These are phyloP conservation scores for Chrysolophus pictus DNA, from an alignment of 2,797 vertebrate species.

Conservation along the genomic window DNA sequence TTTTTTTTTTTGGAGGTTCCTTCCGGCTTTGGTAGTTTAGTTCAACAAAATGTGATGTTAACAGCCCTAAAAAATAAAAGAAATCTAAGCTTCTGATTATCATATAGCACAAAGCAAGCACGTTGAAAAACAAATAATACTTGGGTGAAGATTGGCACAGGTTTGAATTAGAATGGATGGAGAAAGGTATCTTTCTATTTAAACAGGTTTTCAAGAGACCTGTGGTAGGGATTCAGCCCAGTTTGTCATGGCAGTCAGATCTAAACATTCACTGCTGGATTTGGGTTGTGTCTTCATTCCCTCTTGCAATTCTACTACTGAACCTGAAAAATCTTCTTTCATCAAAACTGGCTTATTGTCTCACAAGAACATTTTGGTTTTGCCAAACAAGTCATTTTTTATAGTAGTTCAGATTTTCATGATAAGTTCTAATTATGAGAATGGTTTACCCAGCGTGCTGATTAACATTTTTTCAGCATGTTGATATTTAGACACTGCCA, in stretches of 20 bases:
- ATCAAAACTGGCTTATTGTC: background rate
- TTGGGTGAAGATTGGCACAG: background rate
- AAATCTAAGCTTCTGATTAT: background rate
- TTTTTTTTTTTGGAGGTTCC: background rate
- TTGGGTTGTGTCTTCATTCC: background rate
- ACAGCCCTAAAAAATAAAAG: background rate
- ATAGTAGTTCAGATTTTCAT: background rate
- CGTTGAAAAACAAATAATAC: background rate
- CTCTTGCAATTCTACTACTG: background rate
- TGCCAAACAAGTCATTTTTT: background rate
- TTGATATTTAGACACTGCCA: background rate
- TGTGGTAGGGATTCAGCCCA: background rate
- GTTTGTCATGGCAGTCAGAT: background rate
- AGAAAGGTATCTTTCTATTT: background rate
- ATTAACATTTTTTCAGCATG: background rate
- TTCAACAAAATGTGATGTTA: background rate
- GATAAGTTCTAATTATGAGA: background rate
- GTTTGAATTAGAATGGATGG: background rate
- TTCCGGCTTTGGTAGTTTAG: background rate
- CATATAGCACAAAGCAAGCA: background rate
- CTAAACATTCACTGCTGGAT: background rate
- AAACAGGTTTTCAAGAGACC: background rate
- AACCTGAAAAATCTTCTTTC: background rate
- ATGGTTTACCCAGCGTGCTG: background rate
- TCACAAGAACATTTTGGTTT: background rate